Evolutionary conservation across 2,888 invertebrate species (phyloP).

Genomic region (Xanthostigma xanthostigma): DNA sequence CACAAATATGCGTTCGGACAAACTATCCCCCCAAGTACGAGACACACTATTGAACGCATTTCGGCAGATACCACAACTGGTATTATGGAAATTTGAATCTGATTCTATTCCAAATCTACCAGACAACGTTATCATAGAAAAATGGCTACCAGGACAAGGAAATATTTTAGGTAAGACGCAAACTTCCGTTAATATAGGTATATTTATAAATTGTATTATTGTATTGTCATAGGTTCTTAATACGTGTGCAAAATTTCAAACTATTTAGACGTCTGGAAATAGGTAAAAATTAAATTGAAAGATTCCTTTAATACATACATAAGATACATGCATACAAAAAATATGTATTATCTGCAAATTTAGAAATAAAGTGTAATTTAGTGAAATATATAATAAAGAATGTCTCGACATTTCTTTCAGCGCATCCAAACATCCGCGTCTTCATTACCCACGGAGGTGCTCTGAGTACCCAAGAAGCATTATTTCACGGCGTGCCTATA

Average conservation of each 20-base stretch:
- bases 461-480: slow-evolving; percentile 18
- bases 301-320: too few species aligned
- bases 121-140: slow-evolving; percentile 24
- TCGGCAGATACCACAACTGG: slow-evolving; percentile 24
- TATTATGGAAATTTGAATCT: slow-evolving; percentile 31
- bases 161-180: slow-evolving; percentile 25
- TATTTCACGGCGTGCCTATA: slow-evolving; percentile 16
- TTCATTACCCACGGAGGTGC: slow-evolving; percentile 19
- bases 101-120: slow-evolving; percentile 23
- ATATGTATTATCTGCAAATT: too few species aligned
- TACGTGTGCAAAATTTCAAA: too few species aligned
- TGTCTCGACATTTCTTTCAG: slow-evolving; percentile 6
- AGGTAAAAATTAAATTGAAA: too few species aligned
- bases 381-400: background rate
- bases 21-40: slow-evolving; percentile 21
- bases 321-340: too few species aligned
- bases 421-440: slow-evolving; percentile 15
- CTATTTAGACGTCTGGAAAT: too few species aligned
- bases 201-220: too few species aligned
- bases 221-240: too few species aligned
- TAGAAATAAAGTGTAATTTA: too few species aligned
- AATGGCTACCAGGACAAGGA: slow-evolving; percentile 30
- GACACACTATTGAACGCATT: slow-evolving; percentile 24
- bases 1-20: slow-evolving; percentile 24
- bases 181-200: too few species aligned